phyloP scores from a whole-genome alignment of 2,113 vertebrate genomes.

The Pelecanoides urinatrix region DNA sequence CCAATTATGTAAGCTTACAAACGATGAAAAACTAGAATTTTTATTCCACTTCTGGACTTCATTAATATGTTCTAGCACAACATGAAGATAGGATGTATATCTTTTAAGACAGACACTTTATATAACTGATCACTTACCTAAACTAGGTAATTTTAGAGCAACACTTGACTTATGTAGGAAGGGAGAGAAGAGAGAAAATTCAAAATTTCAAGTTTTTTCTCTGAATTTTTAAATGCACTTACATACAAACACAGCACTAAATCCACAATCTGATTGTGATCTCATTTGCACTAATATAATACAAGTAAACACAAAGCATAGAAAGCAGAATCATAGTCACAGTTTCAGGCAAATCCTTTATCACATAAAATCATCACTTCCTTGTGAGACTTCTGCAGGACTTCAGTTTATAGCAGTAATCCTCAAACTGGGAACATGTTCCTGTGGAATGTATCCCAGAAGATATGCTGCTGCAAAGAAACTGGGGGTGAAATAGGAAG shows the following conservation, averaged over 20 bases:
- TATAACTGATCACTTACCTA: neutral
- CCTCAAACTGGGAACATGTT: neutral
- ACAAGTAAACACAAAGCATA: accelerated
- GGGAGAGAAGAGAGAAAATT: neutral
- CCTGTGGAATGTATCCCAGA: neutral
- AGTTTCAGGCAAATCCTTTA: neutral
- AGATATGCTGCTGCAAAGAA: neutral
- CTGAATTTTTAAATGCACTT: neutral
- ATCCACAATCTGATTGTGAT: neutral
- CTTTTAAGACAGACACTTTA: neutral
- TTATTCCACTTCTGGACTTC: neutral
- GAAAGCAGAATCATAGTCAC: neutral
- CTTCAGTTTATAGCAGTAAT: neutral
- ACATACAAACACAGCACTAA: neutral
- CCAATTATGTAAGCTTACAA: neutral
- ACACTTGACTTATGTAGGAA: neutral
- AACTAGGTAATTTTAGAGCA: neutral
- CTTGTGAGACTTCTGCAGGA: neutral
- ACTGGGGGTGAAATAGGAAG: neutral
- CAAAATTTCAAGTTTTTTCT: neutral
- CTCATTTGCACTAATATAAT: neutral
- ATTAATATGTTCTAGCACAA: neutral
- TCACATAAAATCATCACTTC: neutral
- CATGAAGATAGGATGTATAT: neutral
- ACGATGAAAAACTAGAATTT: neutral